Evolutionary conservation across 2,113 vertebrate genomes (phyloP).

Genomic region (Eidolon helvum): DNA sequence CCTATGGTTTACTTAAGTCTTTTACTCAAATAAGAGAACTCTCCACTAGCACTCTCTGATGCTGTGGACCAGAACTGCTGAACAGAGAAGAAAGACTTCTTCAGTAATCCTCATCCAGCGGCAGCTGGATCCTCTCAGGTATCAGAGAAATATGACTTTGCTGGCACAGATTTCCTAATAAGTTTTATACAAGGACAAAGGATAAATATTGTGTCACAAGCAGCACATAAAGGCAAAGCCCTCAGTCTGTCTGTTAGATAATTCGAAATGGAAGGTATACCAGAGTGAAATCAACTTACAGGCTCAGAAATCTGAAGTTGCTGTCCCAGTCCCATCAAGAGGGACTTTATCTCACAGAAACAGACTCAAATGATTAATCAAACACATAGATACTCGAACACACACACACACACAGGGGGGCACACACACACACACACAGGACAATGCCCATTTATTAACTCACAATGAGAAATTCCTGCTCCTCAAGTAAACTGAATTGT

Average conservation of each 20-base stretch:
- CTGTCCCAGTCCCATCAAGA: background rate
- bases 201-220: background rate
- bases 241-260: background rate
- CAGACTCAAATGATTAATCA: background rate
- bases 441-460: background rate
- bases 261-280: background rate
- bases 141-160: background rate
- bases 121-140: background rate
- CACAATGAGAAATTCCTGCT: background rate
- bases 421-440: background rate
- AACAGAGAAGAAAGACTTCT: background rate
- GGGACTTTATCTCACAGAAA: background rate
- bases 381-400: background rate
- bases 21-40: background rate
- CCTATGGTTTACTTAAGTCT: background rate
- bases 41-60: background rate
- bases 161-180: background rate
- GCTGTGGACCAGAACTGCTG: background rate
- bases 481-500: background rate
- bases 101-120: background rate
- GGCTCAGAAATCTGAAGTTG: background rate
- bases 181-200: background rate
- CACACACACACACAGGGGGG: background rate
- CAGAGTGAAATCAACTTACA: background rate
- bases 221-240: background rate